phyloP scores from a whole-genome alignment of 2,888 invertebrate species.

The Ethmia dodecea region DNA sequence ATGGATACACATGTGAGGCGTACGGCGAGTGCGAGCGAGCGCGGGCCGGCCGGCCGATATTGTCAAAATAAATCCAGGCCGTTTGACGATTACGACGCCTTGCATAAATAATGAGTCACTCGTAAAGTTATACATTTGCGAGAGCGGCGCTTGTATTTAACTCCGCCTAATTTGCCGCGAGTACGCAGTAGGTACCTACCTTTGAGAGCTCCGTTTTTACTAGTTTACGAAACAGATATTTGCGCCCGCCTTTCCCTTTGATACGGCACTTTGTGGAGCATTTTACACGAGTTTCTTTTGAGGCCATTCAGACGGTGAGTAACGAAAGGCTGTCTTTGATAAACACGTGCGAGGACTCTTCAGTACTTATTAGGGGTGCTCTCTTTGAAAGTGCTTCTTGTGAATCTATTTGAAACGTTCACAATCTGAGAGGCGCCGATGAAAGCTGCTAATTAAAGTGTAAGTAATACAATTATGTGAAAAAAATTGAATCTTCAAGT shows the following conservation, averaged over 20 bases:
- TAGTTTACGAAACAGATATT: constrained; percentile 78
- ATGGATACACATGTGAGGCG: constrained; percentile 71
- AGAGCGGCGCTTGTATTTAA: constrained; percentile 71
- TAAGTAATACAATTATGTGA: constrained; percentile 73
- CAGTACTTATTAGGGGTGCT: constrained; percentile 78
- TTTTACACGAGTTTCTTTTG: constrained; percentile 78
- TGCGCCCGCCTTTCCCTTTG: constrained; percentile 76
- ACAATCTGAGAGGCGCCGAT: constrained; percentile 70
- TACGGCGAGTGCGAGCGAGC: constrained; percentile 4
- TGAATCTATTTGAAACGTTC: constrained; percentile 76
- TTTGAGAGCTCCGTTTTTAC: constrained; percentile 76
- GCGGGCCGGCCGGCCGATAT: constrained; percentile 26
- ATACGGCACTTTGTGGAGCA: constrained; percentile 77
- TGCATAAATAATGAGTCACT: constrained; percentile 74
- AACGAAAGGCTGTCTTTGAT: constrained; percentile 79
- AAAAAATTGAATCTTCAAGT: constrained; percentile 65
- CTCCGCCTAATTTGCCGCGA: constrained; percentile 76
- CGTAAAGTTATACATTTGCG: constrained; percentile 68
- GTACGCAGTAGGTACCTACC: constrained; percentile 72
- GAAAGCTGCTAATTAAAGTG: constrained; percentile 76
- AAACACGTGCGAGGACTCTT: constrained; percentile 78
- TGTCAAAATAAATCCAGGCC: constrained; percentile 46
- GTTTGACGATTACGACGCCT: constrained; percentile 65
- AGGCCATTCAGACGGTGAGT: constrained; percentile 78
- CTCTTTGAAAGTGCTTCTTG: constrained; percentile 76